Conservation (phyloP, 2,797 vertebrate species). For the Enteromius radiatus region DNA sequence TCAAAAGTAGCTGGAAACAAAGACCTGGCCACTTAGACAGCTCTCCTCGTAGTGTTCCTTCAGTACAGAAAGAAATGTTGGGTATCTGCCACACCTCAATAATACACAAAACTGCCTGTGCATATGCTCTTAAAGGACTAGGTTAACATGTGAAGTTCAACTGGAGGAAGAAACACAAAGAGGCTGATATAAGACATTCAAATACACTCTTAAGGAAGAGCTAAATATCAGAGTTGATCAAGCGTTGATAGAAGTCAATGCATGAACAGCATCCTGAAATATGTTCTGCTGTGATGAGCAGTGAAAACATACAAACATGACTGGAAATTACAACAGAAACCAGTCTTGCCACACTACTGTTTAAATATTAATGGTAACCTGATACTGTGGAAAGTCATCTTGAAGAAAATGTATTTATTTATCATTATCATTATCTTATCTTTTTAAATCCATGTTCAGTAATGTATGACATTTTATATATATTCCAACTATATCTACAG, state of each 20-base stretch:
- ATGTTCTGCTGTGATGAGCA: not conserved
- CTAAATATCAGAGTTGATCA: not conserved
- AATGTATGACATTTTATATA: too few relatives aligned
- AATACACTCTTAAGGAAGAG: slow-evolving; percentile 5
- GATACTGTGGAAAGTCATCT: not conserved
- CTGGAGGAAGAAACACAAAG: slow-evolving; percentile 8
- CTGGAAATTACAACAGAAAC: slow-evolving; percentile 16
- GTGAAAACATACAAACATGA: not conserved
- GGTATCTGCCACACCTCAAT: slow-evolving; percentile 40
- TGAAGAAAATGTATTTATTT: not conserved
- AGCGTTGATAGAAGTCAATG: not conserved
- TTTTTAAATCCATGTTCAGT: not conserved
- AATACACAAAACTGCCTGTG: slow-evolving; percentile 39
- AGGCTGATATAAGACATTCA: not conserved
- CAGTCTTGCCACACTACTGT: slow-evolving; percentile 2
- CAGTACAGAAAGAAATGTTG: slow-evolving; percentile 1
- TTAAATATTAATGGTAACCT: not conserved
- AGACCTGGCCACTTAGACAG: not conserved
- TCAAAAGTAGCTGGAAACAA: not conserved
- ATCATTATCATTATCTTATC: not conserved
- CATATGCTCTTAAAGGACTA: not conserved
- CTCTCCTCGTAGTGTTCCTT: not conserved
- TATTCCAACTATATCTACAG: too few relatives aligned
- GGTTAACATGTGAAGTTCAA: slow-evolving; percentile 7
- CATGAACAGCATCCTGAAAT: not conserved